Evolutionary conservation across 1,140 invertebrate species (phyloP), one percentile per base, ranked within the genome.

Genomic region (Diorhabda carinulata): DNA sequence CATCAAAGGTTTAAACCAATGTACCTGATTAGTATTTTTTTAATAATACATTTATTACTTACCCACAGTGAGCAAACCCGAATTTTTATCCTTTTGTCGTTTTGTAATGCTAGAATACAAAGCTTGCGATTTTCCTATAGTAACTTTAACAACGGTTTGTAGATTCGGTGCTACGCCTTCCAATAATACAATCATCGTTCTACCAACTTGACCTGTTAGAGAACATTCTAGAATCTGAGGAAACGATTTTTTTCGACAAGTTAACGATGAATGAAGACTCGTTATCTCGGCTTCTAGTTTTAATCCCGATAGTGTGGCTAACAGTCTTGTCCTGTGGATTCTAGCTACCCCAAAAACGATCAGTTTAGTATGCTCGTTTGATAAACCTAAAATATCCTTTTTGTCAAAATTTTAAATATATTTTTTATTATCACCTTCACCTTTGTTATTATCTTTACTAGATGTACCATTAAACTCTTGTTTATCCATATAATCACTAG

Each of bases 81-180:
- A 94, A 78, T 96, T 96, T 77, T 92, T 91, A 75, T 95, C 93
- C 79, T 94, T 91, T 67, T 87, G 85, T 10, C 90, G 85, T 64
- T 88, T 88, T 0, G 88, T 90, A 25, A 94, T 85, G 78, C 90
- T 94, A 3, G 93, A 94, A 80, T 97, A 96, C 6, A 98, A 82
- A 4, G 92, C 91, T 77, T 96, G 94, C 1, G 95, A 96, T 81
- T 97, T 96, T 64, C 76, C 76, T 45, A 98, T 90, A 3, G 92
- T 94, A 10, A 97, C 90, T 77, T 94, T 93, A 0, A 98, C 96
- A 3, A 98, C 95, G 43, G 95, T 98, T 82, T 97, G 95, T 80
- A 96, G 92, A 82, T 89, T 92, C 2, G 94, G 94, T 5, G 93
- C 90, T 7, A 91, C 88, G 5, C 95, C 95, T 83, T 98, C 96